Evolutionary conservation across 2,888 invertebrate genomes (phyloP), one percentile per base, ranked within the genome.

Genomic region (Xestia ashworthii): DNA sequence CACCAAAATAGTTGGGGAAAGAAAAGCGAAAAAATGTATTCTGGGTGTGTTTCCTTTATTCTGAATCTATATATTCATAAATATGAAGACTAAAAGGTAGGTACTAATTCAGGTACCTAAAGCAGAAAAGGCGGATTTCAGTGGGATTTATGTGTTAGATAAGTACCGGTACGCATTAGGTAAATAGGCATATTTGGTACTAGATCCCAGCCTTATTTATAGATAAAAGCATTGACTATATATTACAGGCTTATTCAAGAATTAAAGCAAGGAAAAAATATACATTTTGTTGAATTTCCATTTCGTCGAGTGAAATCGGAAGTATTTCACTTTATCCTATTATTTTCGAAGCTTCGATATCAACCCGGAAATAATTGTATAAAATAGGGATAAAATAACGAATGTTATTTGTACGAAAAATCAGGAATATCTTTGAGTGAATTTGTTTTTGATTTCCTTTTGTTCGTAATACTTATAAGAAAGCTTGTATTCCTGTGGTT

Each of bases 401-500:
- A 46, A 69, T 71, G 44, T n/a, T 72, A 68, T 74, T 83, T 75
- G 38, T 41, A 66, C 25, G 12, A 60, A 78, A 65, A 74, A 55
- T 38, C 50, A 41, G 41, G n/a, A 66, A 62, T 60, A 65, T 46
- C 62, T 85, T 66, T 44, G 16, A 44, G 9, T n/a, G 58, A 62
- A 66, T 76, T 81, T 82, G 68, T 55, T 76, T 72, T 72, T 58
- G 55, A 46, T 70, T 83, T 73, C 22, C 44, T 67, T 80, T 73
- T 68, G 64, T 68, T 83, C 64, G 71, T 38, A 86, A 70, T 55
- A 32, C 32, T 32, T 32, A 41, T 65, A 85, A 65, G 58, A 75
- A 82, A 71, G 53, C 32, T 32, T 58, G 69, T 71, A 64, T 81
- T 82, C 0, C 22, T 71, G 32, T 19, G 82, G 82, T 53, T 85